phyloP scores from a whole-genome alignment of 2,888 invertebrate species.

The Pasiphila rectangulata region DNA sequence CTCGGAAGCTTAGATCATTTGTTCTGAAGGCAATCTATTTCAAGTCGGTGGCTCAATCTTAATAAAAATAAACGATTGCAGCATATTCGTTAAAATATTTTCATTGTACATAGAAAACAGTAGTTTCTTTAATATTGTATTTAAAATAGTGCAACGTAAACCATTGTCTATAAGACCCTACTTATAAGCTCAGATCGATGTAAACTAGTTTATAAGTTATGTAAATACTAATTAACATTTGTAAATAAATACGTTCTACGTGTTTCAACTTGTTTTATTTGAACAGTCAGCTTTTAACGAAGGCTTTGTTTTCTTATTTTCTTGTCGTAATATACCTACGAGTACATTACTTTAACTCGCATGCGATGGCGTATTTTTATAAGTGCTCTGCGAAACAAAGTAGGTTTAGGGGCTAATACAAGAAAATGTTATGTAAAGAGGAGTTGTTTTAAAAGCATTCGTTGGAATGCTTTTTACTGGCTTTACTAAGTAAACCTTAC shows the following conservation, averaged over 20 bases:
- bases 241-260: conserved; percentile 75
- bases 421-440: conserved; percentile 32
- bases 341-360: conserved; percentile 10
- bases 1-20: conserved; percentile 1
- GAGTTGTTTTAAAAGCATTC: conserved; percentile 30
- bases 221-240: conserved; percentile 58
- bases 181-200: conserved; percentile 31
- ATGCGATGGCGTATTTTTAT: conserved; percentile 30
- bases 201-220: conserved; percentile 43
- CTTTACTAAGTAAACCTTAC: conserved; percentile 11
- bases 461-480: conserved; percentile 18
- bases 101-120: conserved; percentile 12
- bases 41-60: not conserved
- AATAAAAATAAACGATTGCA: not conserved
- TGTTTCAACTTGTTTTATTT: conserved; percentile 56
- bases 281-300: conserved; percentile 1
- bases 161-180: conserved; percentile 34
- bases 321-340: conserved; percentile 24
- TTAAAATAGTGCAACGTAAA: conserved; percentile 21
- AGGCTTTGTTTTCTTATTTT: conserved; percentile 16
- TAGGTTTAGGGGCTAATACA: conserved; percentile 27
- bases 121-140: conserved; percentile 11
- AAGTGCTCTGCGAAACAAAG: conserved; percentile 28
- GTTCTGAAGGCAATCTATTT: not conserved
- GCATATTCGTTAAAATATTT: not conserved